These are phyloP conservation scores for Pammene fasciana DNA, from an alignment of 2,888 invertebrate genomes.

Conservation along the genomic window DNA sequence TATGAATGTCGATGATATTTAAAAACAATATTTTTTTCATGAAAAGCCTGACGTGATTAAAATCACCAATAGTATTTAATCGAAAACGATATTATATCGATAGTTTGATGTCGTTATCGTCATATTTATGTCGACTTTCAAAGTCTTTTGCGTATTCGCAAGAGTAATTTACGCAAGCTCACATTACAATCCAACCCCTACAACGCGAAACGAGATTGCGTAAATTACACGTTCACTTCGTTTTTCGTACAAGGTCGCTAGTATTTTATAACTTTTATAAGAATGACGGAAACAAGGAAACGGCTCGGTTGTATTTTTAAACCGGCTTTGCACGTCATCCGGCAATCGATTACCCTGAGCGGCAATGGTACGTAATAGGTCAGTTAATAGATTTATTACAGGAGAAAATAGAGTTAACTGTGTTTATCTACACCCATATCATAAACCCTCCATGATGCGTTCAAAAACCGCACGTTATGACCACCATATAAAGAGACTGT, in stretches of 20 bases:
- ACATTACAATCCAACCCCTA: not conserved
- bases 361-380: slow-evolving; percentile 5
- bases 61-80: too few species aligned
- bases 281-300: slow-evolving; percentile 1
- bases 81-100: too few species aligned
- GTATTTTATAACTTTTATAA: slow-evolving; percentile 11
- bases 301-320: slow-evolving; percentile 12
- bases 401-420: not conserved
- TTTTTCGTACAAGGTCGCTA: slow-evolving; percentile 1
- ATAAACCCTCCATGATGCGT: too few species aligned
- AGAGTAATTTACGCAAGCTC: not conserved
- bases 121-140: not conserved
- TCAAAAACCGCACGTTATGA: too few species aligned
- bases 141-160: not conserved
- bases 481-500: too few species aligned
- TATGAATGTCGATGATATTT: too few species aligned
- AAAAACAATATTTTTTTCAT: too few species aligned
- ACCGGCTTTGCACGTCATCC: slow-evolving; percentile 17
- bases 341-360: slow-evolving; percentile 20
- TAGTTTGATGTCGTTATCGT: too few species aligned
- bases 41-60: too few species aligned
- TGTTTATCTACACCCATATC: not conserved
- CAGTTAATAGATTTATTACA: not conserved
- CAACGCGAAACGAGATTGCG: not conserved
- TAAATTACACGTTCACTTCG: not conserved